Evolutionary conservation across 2,888 invertebrate genomes (phyloP).

Genomic region (Agrotis ipsilon): DNA sequence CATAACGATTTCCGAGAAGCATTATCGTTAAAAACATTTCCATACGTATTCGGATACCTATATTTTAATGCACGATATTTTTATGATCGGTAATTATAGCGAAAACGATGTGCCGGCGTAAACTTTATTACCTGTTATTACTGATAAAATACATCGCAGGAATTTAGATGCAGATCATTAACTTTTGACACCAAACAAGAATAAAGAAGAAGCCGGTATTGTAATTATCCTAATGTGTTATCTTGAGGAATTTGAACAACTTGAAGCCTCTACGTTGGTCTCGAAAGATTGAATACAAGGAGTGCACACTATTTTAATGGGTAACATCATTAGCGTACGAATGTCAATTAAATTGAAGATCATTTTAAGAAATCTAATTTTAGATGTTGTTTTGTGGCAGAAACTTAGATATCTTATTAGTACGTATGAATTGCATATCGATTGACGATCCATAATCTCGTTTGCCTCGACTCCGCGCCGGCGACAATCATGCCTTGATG

Average conservation of each 20-base stretch:
- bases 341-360: constrained; percentile 46
- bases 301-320: constrained; percentile 57
- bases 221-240: constrained; percentile 25
- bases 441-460: constrained; percentile 41
- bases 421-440: constrained; percentile 39
- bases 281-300: constrained; percentile 43
- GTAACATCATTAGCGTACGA: constrained; percentile 50
- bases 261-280: constrained; percentile 36
- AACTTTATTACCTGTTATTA: constrained; percentile 38
- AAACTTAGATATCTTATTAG: constrained; percentile 26
- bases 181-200: constrained; percentile 43
- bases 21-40: constrained; percentile 37
- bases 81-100: constrained; percentile 52
- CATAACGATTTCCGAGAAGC: constrained; percentile 49
- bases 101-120: constrained; percentile 29
- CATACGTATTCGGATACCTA: constrained; percentile 23
- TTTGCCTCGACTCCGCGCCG: constrained; percentile 29
- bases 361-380: constrained; percentile 48
- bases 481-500: constrained; percentile 44
- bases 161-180: constrained; percentile 41
- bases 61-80: constrained; percentile 40
- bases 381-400: constrained; percentile 33
- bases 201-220: background rate
- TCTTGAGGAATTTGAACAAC: constrained; percentile 28
- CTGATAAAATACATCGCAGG: constrained; percentile 15